A percentile compares a stretch with the other conserved stretches of the same genome.
These are phyloP conservation scores for Acanthopagrus latus DNA, from an alignment of 2,797 vertebrate genomes.

Conservation along the genomic window DNA sequence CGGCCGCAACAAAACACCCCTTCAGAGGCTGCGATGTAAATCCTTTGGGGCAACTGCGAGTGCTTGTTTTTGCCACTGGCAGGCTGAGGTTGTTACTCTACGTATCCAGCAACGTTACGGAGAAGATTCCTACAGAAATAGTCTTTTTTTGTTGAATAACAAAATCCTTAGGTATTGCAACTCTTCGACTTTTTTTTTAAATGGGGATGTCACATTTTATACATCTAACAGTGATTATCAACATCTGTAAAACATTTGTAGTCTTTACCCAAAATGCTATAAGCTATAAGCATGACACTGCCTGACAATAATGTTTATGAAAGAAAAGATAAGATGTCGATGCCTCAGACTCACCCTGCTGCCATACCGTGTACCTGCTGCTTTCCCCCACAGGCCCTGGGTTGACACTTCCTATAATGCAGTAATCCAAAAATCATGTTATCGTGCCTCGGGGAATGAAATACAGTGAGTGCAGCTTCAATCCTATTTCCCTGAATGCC, in stretches of 20 bases:
- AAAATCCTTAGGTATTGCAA: too few relatives aligned
- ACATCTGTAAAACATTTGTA: constrained; percentile 18
- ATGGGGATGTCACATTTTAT: too few relatives aligned
- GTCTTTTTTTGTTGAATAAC: too few relatives aligned
- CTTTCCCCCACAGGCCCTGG: constrained; percentile 61
- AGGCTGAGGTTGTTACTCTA: too few relatives aligned
- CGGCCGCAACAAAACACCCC: too few relatives aligned
- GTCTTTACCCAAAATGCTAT: constrained; percentile 18
- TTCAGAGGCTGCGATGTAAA: too few relatives aligned
- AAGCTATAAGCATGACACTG: background rate
- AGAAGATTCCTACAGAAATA: too few relatives aligned
- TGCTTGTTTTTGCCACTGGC: too few relatives aligned
- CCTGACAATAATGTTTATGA: background rate
- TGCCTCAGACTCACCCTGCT: constrained; percentile 36
- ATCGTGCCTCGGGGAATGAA: constrained; percentile 74
- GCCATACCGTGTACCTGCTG: constrained; percentile 59
- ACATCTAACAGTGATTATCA: background rate
- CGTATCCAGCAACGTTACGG: too few relatives aligned
- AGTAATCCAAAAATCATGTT: constrained; percentile 86
- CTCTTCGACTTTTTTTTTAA: too few relatives aligned
- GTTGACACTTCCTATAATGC: constrained; percentile 82
- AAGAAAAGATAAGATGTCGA: constrained; percentile 28
- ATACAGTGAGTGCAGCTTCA: constrained; percentile 77
- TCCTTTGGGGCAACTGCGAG: too few relatives aligned
- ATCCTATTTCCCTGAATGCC: constrained; percentile 80